Base-by-base conservation (phyloP, 2,888 invertebrate species). In the Lamellibrachia satsuma region DNA sequence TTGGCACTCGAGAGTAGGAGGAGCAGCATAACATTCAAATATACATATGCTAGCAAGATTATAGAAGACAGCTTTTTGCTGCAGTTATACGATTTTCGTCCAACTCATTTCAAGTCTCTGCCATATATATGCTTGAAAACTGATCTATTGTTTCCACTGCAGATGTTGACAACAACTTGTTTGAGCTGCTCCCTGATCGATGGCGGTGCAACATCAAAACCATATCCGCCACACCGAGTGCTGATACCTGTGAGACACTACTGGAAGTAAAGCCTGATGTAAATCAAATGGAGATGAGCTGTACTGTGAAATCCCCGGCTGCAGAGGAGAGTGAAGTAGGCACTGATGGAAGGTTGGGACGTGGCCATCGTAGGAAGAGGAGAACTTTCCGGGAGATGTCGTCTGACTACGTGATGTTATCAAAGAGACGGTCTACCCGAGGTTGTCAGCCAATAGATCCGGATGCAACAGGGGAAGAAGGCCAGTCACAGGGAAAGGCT, bases 81-180 rank as follows among this genome's bases (percentile, higher is more conserved):
- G 39, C 39, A 39, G 39, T 39, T 39, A 39, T 39, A 39, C 39
- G 0, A 39, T 39, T 39, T 39, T 39, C 39, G n/a, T 75, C 22
- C 22, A 75, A 39, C 39, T 39, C 39, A 39, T 39, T 39, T 39
- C 39, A 39, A 39, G 39, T 75, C 15, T n/a, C n/a, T 75, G 22
- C 22, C 75, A 75, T 60, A 4, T 0, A 7, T 4, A 60, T 39
- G 39, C 60, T 9, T 60, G 60, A 60, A 60, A 60, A 15, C 22
- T 75, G 4, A 22, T 57, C 57, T 57, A 11, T 15, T 4, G 57
- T 75, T 75, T 75, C 75, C 22, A 15, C 6, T 75, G 75, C 22
- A 75, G 75, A 75, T 75, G 75, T 75, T 75, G 22, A n/a, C 75
- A 75, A 75, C 75, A 75, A 75, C 15, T 75, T 75, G 75, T 75